A percentile compares a stretch with the other conserved stretches of the same genome.
phyloP scores from a whole-genome alignment of 2,888 invertebrate genomes.

The Ophraella communa region DNA sequence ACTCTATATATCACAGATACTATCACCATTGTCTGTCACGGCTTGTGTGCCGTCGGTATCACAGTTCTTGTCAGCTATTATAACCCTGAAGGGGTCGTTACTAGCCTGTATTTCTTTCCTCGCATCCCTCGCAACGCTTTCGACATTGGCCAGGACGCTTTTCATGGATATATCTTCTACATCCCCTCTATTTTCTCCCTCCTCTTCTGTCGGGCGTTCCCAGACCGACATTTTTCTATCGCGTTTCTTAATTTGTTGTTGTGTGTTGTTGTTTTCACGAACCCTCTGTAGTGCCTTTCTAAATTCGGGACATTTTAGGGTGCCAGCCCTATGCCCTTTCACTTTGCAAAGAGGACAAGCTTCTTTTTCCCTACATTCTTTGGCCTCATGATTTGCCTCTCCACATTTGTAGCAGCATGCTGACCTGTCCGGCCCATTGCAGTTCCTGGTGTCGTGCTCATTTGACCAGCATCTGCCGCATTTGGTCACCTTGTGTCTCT shows the following conservation, averaged over 20 bases:
- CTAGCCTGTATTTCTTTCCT: too few relatives aligned
- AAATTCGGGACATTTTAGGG: not conserved
- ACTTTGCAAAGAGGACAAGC: constrained; percentile 1
- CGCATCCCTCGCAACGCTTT: too few relatives aligned
- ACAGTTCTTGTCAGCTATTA: too few relatives aligned
- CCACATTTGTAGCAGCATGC: constrained; percentile 14
- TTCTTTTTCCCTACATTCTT: constrained; percentile 11
- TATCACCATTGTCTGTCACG: too few relatives aligned
- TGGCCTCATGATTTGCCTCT: constrained; percentile 1
- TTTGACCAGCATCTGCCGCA: constrained; percentile 3
- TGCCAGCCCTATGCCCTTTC: constrained; percentile 3
- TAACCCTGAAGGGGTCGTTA: too few relatives aligned
- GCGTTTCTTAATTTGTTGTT: not conserved
- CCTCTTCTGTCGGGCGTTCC: not conserved
- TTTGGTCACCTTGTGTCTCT: not conserved
- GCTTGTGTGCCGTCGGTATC: too few relatives aligned
- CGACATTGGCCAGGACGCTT: too few relatives aligned
- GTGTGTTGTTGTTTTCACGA: not conserved
- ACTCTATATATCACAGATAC: too few relatives aligned
- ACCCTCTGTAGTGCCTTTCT: not conserved
- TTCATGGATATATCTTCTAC: too few relatives aligned
- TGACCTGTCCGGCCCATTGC: not conserved
- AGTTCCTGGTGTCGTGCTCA: not conserved
- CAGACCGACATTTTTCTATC: too few relatives aligned
- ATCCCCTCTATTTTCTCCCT: too few relatives aligned